Evolutionary conservation across 2,888 invertebrate species (phyloP).

Genomic region (Eilema caniola): DNA sequence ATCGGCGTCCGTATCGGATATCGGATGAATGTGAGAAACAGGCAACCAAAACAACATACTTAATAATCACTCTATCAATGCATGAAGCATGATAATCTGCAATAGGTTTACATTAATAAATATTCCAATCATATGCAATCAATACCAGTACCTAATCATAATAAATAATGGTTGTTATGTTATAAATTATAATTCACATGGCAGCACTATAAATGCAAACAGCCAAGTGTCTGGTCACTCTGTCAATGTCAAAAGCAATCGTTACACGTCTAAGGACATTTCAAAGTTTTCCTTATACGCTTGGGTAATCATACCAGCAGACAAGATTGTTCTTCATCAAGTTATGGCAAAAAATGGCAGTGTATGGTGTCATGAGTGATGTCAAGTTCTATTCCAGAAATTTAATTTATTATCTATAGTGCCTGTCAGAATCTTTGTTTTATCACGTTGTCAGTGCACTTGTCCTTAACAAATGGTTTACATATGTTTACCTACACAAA

Average conservation of each 20-base stretch:
- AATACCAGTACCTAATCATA: constrained; percentile 1
- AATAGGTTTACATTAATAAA: background rate
- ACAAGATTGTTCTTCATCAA: background rate
- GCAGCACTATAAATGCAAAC: background rate
- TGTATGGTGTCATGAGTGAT: background rate
- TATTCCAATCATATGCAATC: background rate
- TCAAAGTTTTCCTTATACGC: background rate
- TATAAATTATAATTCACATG: background rate
- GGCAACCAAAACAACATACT: no score
- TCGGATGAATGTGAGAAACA: no score
- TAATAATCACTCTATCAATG: no score
- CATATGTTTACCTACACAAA: no score
- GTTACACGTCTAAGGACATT: background rate
- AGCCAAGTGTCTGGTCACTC: background rate
- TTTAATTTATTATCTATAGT: no score
- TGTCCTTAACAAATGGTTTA: no score
- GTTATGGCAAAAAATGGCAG: background rate
- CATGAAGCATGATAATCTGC: no score
- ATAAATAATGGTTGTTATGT: constrained; percentile 1
- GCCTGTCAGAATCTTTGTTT: no score
- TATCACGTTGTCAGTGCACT: no score
- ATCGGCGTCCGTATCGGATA: no score
- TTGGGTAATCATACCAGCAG: background rate
- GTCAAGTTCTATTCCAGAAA: background rate
- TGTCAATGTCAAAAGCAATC: constrained; percentile 5